Base-by-base conservation (phyloP, 2,797 vertebrate genomes). In the Calcarius lapponicus region DNA sequence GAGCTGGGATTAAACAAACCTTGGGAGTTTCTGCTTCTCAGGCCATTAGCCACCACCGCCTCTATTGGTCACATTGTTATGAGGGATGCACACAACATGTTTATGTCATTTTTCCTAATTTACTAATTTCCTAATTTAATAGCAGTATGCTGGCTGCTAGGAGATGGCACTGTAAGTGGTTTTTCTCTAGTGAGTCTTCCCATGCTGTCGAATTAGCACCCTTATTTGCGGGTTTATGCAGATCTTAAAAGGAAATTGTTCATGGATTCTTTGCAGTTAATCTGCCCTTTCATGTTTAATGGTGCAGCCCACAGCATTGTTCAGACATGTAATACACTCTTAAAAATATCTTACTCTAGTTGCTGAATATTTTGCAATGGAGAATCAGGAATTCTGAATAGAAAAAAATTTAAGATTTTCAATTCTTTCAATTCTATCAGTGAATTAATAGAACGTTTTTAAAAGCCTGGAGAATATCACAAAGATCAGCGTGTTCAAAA, bases 231-330 rank as follows among this genome's bases (percentile, higher is more conserved):
- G 82, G 24, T 62, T 91, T 90, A 51, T 81, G 76, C 83, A 70
- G 82, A 70, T 86, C 58, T 86, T 79, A 58, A 71, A 48, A 65
- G 40, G 69, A 90, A 94, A 86, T 90, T 60, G 19, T 66, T 88
- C 51, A 1, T 28, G 43, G 43, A 61, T 62, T 60, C 72, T 75
- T 84, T 66, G 43, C 4, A 2, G 67, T 53, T 91, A 76, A 81
- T 91, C 73, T 95, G 80, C 28, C 70, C 62, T 92, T 94, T 93
- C 66, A 9, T 80, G 64, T 88, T 80, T 93, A 58, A 79, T 75
- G 56, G 31, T 38, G 75, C 58, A 82, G 36, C 61, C n/a, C 58
- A 72, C 69, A 54, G 53, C 3, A 11, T n/a, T 89, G 61, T 65
- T 94, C 73, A 89, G 72, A 74, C 34, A 50, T 8, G 3, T 73